Percentiles rank a stretch among this genome's conserved stretches.
Evolutionary conservation across 2,888 invertebrate species (phyloP).

Genomic region (Sphaeridia pumilis): DNA sequence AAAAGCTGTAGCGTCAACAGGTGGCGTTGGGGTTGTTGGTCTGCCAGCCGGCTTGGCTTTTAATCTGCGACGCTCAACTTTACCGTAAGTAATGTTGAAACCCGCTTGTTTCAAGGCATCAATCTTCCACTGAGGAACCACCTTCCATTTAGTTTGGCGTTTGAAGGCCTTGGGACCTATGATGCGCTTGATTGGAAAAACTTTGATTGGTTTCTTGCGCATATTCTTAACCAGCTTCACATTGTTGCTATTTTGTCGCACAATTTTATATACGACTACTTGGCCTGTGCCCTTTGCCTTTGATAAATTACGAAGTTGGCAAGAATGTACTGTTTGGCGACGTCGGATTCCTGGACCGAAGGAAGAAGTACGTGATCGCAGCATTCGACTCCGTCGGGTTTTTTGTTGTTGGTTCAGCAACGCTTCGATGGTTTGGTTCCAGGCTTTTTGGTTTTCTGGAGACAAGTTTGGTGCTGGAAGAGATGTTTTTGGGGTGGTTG

Average conservation of each 20-base stretch:
- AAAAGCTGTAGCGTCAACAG: too few relatives aligned
- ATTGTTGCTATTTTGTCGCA: neutral
- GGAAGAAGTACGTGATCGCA: neutral
- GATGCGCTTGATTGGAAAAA: neutral
- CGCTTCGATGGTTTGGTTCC: too few relatives aligned
- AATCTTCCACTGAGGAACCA: conserved; percentile 9
- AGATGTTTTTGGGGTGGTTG: too few relatives aligned
- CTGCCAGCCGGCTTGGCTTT: neutral
- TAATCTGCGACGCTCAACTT: neutral
- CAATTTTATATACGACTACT: conserved; percentile 2
- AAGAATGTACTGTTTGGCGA: neutral
- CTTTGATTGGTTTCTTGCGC: neutral
- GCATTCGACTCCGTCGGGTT: too few relatives aligned
- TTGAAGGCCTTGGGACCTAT: neutral
- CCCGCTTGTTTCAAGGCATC: conserved; percentile 1
- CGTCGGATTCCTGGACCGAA: conserved; percentile 2
- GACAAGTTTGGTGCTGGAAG: too few relatives aligned
- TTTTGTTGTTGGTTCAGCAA: too few relatives aligned
- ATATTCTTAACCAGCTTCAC: neutral
- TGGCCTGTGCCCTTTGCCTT: conserved; percentile 4
- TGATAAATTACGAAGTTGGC: neutral
- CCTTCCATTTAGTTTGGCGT: conserved; percentile 2
- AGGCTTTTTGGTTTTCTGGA: too few relatives aligned
- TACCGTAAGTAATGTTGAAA: neutral
- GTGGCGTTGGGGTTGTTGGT: neutral